Evolutionary conservation across 1,140 invertebrate genomes (phyloP), one percentile per base, ranked within the genome.

Genomic region (Rhizoglyphus robini): DNA sequence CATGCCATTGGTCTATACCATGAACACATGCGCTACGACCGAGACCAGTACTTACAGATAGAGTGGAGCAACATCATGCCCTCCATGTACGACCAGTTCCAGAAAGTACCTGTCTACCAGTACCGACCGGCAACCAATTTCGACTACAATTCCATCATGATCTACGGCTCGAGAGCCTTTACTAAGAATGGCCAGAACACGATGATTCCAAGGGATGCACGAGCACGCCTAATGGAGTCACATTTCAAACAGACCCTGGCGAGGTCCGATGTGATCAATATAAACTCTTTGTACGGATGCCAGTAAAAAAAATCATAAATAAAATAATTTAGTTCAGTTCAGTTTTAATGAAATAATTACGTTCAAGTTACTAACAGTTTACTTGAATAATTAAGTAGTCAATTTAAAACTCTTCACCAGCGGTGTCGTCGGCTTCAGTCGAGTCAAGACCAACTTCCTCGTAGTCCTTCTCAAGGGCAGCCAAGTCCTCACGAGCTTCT

Each of bases 361-460:
- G 41, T 46, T n/a, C 8, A 41, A 41, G 23, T n/a, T 46, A 8
- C 48, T 4, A 23, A 51, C 13, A 3, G 23, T 4, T 2, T 23
- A 4, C 8, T 51, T 23, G 15, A 13, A 51, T 51, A 27, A 51
- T 27, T 4, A 25, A 51, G 13, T 41, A 18, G 36, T 27, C 4
- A 15, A 36, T 62, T 68, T 71, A 72, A 61, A 73, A 71, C 67
- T 74, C 80, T 70, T 80, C 79, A 30, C 74, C 79, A 18, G 73
- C 78, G n/a, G 76, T 78, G 47, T 81, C 80, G 30, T 46, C 70
- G 15, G 74, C 79, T 65, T 81, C 81, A 11, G 76, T 75, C 18
- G 80, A 81, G 71, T 83, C 82, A 67, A 82, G 76, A 46, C 82
- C 83, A 59, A 84, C 83, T 74, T 84, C 83, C 72, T 83, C 82